Evolutionary conservation across 2,888 invertebrate species (phyloP).

Genomic region (Osmoderma eremita): DNA sequence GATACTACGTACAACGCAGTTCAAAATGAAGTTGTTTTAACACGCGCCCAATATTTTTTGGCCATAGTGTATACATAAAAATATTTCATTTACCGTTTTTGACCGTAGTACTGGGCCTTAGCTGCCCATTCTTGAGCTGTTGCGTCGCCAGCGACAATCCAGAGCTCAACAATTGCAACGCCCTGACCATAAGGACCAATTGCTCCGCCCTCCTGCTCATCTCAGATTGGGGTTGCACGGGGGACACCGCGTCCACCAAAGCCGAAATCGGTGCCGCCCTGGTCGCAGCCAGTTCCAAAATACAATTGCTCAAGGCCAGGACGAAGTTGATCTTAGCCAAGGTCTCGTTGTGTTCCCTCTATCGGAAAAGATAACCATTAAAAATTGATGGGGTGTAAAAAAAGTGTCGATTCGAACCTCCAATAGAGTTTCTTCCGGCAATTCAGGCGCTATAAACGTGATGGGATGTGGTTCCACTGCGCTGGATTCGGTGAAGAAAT

Average conservation of each 20-base stretch:
- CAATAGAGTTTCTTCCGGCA: constrained; percentile 94
- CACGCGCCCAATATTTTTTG: no score
- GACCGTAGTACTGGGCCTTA: constrained; percentile 92
- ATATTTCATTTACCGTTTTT: constrained; percentile 76
- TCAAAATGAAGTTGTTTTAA: no score
- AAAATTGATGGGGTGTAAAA: neutral
- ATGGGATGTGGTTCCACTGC: constrained; percentile 66
- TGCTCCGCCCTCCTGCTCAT: constrained; percentile 75
- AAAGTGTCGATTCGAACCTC: constrained; percentile 68
- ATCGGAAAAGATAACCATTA: constrained; percentile 50
- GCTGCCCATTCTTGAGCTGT: constrained; percentile 82
- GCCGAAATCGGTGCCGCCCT: constrained; percentile 77
- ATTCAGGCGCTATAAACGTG: constrained; percentile 87
- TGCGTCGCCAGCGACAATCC: constrained; percentile 90
- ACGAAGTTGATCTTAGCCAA: constrained; percentile 98
- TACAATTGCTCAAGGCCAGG: constrained; percentile 92
- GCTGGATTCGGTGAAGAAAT: constrained; percentile 48
- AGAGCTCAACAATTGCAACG: constrained; percentile 94
- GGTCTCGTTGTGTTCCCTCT: constrained; percentile 96
- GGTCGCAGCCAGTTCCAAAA: constrained; percentile 88
- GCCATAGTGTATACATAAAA: neutral
- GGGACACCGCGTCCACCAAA: constrained; percentile 55
- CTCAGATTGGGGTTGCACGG: constrained; percentile 56
- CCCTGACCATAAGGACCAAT: constrained; percentile 87
- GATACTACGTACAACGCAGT: no score